Evolutionary conservation across 1,140 invertebrate genomes (phyloP), one percentile per base, ranked within the genome.

Genomic region (Apis laboriosa): DNA sequence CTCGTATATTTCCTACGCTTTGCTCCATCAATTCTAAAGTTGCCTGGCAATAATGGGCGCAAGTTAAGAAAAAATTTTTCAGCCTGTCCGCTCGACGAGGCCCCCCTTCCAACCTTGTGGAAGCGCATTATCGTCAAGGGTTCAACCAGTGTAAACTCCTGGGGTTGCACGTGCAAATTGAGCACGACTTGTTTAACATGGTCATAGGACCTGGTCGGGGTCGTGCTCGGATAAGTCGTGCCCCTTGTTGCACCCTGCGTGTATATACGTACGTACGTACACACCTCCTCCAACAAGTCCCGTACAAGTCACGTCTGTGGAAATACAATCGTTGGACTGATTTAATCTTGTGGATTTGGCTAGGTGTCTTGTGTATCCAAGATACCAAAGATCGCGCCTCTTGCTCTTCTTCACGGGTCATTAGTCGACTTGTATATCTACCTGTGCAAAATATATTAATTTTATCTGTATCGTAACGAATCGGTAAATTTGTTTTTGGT

Each of bases 291-390:
- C 43, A 43, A 61, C 84, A 85, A 89, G 86, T 89, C 85, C 76
- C 51, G 79, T 86, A 88, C 77, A 83, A 90, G 88, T 90, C 91
- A 91, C 91, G 91, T 90, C 88, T 86, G 76, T 88, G 85, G 84
- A 91, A 90, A 91, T 87, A 90, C 88, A 89, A 91, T 91, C 88
- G 72, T 66, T 76, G 83, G 66, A 81, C 81, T 87, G 89, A 90
- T 90, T 86, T 89, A 90, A 90, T 89, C 88, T 86, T 67, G 80
- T 51, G 84, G 73, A 86, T 86, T 83, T 78, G 77, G 71, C 75
- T 80, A 77, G 70, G 70, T 78, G 81, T 76, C 77, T 79, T 79
- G 86, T 78, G 78, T 84, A 89, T 78, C 81, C 43, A 77, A 79
- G 67, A 71, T 80, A 72, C 77, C 76, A 86, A 86, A 86, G 78